Conservation (phyloP, 2,888 invertebrate genomes). For the Dioctria rufipes region DNA sequence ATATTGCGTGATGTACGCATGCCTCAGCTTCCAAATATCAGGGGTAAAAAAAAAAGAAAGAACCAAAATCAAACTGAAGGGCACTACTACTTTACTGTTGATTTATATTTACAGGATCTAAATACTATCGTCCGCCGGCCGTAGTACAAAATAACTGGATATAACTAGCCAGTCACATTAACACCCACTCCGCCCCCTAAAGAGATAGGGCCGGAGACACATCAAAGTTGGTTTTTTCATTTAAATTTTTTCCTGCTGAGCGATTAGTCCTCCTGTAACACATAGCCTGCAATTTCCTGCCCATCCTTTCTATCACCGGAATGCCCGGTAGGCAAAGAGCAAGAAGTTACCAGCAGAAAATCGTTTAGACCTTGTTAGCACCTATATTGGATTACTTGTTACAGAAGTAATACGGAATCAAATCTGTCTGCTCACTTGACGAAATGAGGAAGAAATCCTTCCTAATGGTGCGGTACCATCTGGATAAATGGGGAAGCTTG, state of each 20-base stretch:
- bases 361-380: constrained; percentile 28
- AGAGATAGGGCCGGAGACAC: not conserved
- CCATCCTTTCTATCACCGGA: not conserved
- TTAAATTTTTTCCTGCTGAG: constrained; percentile 14
- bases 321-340: constrained; percentile 10
- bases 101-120: not conserved
- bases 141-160: not conserved
- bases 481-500: not conserved
- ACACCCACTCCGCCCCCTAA: not conserved
- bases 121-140: not conserved
- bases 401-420: constrained; percentile 46
- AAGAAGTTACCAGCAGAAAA: not conserved
- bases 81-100: not conserved
- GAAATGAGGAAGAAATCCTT: constrained; percentile 29
- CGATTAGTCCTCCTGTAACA: not conserved
- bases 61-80: not conserved
- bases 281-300: not conserved
- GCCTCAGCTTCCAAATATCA: not conserved
- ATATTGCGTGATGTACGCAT: constrained; percentile 6
- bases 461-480: not conserved
- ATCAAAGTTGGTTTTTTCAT: constrained; percentile 10
- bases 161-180: not conserved
- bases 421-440: constrained; percentile 51
- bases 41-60: not conserved
- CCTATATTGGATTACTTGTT: constrained; percentile 35